These are phyloP conservation scores for Machimus atricapillus DNA, from an alignment of 2,888 invertebrate species.

Conservation along the genomic window DNA sequence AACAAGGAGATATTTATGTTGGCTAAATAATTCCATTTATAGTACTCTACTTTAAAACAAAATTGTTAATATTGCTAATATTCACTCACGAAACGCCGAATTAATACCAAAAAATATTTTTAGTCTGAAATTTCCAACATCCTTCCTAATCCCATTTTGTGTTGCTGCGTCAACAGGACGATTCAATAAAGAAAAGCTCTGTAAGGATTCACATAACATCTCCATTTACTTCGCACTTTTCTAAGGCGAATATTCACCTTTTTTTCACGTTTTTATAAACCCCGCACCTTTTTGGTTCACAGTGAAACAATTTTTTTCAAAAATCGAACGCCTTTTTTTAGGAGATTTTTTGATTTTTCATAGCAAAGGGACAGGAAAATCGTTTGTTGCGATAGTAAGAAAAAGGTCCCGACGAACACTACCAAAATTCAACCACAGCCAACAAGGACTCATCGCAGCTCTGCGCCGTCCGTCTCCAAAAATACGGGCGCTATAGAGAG, in stretches of 20 bases:
- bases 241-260: not conserved
- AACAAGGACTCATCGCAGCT: not conserved
- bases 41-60: not conserved
- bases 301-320: not conserved
- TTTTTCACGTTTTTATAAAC: not conserved
- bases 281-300: not conserved
- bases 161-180: slow-evolving; percentile 38
- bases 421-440: not conserved
- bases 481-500: not conserved
- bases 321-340: not conserved
- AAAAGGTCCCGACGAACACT: slow-evolving; percentile 32
- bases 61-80: not conserved
- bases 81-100: not conserved
- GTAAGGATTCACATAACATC: not conserved
- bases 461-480: not conserved
- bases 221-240: slow-evolving; percentile 4
- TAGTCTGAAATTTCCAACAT: not conserved
- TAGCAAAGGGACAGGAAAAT: slow-evolving; percentile 39
- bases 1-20: not conserved
- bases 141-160: slow-evolving; percentile 33
- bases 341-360: slow-evolving; percentile 19
- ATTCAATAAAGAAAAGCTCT: slow-evolving; percentile 26
- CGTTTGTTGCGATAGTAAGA: slow-evolving; percentile 30
- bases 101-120: not conserved
- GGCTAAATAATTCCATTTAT: not conserved